phyloP scores from a whole-genome alignment of 1,140 invertebrate genomes.

The Conopomorpha cramerella region DNA sequence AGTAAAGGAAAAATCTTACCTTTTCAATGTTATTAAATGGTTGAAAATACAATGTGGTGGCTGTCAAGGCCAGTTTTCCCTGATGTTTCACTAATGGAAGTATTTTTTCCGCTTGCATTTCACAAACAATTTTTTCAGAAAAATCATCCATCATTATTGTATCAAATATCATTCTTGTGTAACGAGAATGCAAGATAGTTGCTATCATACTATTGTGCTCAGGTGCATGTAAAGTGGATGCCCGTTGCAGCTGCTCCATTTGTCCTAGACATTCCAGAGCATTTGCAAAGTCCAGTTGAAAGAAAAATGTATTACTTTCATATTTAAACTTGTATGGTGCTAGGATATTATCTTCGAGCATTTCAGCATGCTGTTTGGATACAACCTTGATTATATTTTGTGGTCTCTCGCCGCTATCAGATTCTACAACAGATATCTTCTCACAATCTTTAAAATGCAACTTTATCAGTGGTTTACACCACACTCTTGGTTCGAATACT shows the following conservation, averaged over 20 bases:
- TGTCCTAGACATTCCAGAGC: constrained; percentile 76
- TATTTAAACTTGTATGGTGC: constrained; percentile 80
- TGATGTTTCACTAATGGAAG: constrained; percentile 86
- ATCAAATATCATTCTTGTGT: constrained; percentile 81
- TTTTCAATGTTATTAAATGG: constrained; percentile 89
- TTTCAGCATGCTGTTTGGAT: constrained; percentile 69
- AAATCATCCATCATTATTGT: constrained; percentile 77
- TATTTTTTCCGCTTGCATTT: constrained; percentile 79
- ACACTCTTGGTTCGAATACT: constrained; percentile 84
- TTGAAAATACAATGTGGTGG: constrained; percentile 81
- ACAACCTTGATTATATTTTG: constrained; percentile 38
- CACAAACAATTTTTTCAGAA: constrained; percentile 77
- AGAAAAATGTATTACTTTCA: constrained; percentile 67
- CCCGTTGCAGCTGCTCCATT: constrained; percentile 79
- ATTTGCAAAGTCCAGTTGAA: constrained; percentile 79
- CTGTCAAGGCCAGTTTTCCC: constrained; percentile 79
- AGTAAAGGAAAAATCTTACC: constrained; percentile 56
- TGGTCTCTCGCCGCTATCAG: constrained; percentile 10
- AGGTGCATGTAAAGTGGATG: constrained; percentile 75
- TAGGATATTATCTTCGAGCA: constrained; percentile 80
- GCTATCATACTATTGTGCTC: constrained; percentile 87
- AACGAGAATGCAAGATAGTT: constrained; percentile 56
- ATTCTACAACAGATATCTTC: constrained; percentile 34
- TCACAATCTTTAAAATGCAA: constrained; percentile 68
- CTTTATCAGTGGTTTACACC: constrained; percentile 77